Percentiles rank a stretch among this genome's conserved stretches.
phyloP scores from a whole-genome alignment of 1,140 invertebrate genomes.

The Melitaea cinxia region DNA sequence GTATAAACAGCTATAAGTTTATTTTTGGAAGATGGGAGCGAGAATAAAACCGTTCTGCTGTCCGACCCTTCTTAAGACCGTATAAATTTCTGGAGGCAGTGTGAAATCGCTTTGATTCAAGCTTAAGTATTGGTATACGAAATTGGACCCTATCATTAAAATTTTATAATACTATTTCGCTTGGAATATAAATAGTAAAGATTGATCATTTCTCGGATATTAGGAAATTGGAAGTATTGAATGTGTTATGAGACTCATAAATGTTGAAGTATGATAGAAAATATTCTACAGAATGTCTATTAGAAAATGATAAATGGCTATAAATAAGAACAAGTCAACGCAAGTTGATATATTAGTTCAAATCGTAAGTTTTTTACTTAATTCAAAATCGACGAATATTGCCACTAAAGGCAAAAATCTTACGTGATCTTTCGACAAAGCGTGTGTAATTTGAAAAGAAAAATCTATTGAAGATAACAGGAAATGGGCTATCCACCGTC shows the following conservation, averaged over 20 bases:
- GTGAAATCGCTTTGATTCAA: constrained; percentile 18
- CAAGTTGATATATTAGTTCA: background rate
- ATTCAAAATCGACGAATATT: background rate
- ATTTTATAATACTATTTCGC: background rate
- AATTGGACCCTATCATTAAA: background rate
- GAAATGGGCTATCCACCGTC: constrained; percentile 57
- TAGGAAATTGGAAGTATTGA: constrained; percentile 7
- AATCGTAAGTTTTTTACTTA: background rate
- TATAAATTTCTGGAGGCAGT: constrained; percentile 28
- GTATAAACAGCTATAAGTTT: constrained; percentile 29
- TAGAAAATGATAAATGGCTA: background rate
- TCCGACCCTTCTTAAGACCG: constrained; percentile 30
- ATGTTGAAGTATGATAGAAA: background rate
- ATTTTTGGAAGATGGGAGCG: constrained; percentile 28
- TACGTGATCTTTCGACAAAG: constrained; percentile 1
- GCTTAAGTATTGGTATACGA: background rate
- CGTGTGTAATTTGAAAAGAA: constrained; percentile 35
- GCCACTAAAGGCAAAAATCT: background rate
- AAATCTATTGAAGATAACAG: constrained; percentile 48
- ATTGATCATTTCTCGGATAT: constrained; percentile 11
- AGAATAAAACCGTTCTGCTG: constrained; percentile 31
- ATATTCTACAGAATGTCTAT: background rate
- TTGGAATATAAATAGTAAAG: background rate
- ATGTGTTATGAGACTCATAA: constrained; percentile 3
- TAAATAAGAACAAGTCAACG: background rate